Evolutionary conservation across 2,888 invertebrate genomes (phyloP).

Genomic region (Euproctis similis): DNA sequence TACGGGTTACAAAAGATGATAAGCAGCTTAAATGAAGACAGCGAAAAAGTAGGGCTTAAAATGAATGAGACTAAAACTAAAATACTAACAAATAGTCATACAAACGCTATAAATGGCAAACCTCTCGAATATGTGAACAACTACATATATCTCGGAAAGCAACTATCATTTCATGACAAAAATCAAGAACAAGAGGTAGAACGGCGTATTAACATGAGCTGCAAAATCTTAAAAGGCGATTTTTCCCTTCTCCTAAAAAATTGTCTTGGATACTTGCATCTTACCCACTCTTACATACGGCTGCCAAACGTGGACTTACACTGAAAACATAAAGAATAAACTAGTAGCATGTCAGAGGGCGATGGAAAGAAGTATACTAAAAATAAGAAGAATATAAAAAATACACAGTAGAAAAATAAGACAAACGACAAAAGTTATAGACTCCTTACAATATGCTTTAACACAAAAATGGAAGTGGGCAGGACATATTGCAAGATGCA

Average conservation of each 20-base stretch:
- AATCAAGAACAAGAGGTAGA: neutral
- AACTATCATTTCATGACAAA: neutral
- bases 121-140: constrained; percentile 4
- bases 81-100: neutral
- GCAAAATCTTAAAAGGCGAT: neutral
- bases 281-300: neutral
- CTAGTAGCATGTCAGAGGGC: no score
- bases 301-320: no score
- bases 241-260: neutral
- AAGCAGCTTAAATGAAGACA: neutral
- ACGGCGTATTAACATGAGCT: neutral
- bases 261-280: neutral
- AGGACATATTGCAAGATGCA: no score
- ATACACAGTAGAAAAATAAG: neutral
- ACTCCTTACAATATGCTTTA: no score
- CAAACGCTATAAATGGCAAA: constrained; percentile 1
- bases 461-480: neutral
- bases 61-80: neutral
- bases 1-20: neutral
- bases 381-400: neutral
- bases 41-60: neutral
- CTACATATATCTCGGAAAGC: constrained; percentile 1
- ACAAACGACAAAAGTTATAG: neutral
- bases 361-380: no score
- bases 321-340: no score